Percentiles rank a stretch among this genome's conserved stretches.
Evolutionary conservation across 2,797 vertebrate genomes (phyloP).

Genomic region (Dipus sagitta): DNA sequence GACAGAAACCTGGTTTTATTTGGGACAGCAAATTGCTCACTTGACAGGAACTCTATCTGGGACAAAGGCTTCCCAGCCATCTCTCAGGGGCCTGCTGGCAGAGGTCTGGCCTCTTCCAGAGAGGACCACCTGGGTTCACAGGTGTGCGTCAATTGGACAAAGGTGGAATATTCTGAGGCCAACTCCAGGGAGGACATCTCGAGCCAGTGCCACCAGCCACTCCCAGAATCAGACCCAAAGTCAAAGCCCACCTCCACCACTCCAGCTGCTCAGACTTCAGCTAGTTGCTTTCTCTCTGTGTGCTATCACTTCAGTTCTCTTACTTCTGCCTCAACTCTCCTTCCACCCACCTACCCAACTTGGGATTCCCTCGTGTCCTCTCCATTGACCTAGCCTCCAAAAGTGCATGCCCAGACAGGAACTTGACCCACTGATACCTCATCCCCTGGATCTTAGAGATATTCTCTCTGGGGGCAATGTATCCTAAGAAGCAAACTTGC

Average conservation of each 20-base stretch:
- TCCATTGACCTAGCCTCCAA: not conserved
- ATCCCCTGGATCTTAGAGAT: not conserved
- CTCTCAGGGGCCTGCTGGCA: not conserved
- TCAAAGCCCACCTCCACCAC: not conserved
- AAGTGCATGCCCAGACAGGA: not conserved
- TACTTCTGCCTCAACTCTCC: not conserved
- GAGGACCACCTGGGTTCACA: not conserved
- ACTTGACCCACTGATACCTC: not conserved
- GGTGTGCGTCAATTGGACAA: not conserved
- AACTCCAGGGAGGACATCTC: not conserved
- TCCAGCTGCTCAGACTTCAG: not conserved
- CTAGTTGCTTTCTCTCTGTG: not conserved
- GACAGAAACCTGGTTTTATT: not conserved
- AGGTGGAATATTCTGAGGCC: not conserved
- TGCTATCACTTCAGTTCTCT: not conserved
- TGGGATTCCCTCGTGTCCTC: not conserved
- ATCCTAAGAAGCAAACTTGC: constrained; percentile 13
- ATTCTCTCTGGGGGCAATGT: too few species aligned
- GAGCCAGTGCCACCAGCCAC: not conserved
- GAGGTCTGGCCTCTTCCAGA: not conserved
- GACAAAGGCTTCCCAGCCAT: not conserved
- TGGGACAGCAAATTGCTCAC: not conserved
- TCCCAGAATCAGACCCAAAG: not conserved
- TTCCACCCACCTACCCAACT: not conserved
- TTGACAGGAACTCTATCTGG: not conserved